Evolutionary conservation across 2,888 invertebrate genomes (phyloP).

Genomic region (Hypomecis atomaria): DNA sequence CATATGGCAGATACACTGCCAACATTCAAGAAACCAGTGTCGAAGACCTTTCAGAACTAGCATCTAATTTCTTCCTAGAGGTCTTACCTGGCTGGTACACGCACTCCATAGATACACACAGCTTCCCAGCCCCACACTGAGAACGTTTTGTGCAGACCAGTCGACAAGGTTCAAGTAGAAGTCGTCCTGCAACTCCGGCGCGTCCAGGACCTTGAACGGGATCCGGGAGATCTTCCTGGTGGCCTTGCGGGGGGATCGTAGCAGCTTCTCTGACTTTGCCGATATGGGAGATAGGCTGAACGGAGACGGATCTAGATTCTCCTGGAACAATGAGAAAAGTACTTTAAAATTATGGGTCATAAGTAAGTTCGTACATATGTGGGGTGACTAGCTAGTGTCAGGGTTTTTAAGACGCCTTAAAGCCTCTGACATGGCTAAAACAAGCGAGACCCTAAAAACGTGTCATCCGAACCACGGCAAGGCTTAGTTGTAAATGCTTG

Average conservation of each 20-base stretch:
- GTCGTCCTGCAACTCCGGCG: slow-evolving; percentile 98
- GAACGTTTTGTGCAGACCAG: slow-evolving; percentile 99
- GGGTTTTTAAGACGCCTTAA: no score
- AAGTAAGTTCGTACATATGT: no score
- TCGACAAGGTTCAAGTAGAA: slow-evolving; percentile 99
- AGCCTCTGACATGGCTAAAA: no score
- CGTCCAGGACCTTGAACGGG: slow-evolving; percentile 98
- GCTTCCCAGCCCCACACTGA: slow-evolving; percentile 98
- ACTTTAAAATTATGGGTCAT: no score
- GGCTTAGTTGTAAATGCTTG: no score
- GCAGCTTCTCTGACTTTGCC: slow-evolving; percentile 96
- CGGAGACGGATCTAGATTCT: slow-evolving; percentile 92
- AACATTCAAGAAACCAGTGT: background rate
- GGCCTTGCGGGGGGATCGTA: slow-evolving; percentile 98
- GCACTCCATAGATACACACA: slow-evolving; percentile 99
- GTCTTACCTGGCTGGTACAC: slow-evolving; percentile 94
- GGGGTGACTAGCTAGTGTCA: no score
- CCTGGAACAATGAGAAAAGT: slow-evolving; percentile 79
- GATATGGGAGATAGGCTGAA: slow-evolving; percentile 98
- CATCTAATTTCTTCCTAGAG: background rate
- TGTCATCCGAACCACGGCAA: no score
- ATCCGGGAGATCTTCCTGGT: slow-evolving; percentile 99
- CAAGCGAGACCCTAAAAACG: no score
- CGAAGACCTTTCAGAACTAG: background rate
- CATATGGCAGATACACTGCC: background rate